Base-by-base conservation (phyloP, 1,140 invertebrate genomes). In the Wasmannia auropunctata region DNA sequence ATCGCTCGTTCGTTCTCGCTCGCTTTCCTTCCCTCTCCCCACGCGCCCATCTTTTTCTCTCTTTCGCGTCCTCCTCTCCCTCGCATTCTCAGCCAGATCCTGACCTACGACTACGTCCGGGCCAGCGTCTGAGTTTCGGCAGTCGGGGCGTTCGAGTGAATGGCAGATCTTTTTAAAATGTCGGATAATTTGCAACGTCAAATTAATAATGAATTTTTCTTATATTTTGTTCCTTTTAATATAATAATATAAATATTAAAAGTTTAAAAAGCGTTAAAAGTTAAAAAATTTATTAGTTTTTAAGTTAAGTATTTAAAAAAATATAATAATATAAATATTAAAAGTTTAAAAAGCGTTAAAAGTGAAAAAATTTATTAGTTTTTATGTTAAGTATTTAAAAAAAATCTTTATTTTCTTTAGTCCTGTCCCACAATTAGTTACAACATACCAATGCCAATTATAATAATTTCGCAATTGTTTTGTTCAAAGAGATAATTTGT, bases 51-150 rank as follows among this genome's bases (percentile, higher is more conserved):
- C 76, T 69, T 65, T 77, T 65, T 85, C 86, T 85, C 25, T 60
- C 75, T 70, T 83, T 60, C 75, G 22, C 60, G 31, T 60, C n/a
- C 40, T 58, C 69, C 60, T 77, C 63, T 65, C 56, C 16, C 40
- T 40, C 46, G 43, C 37, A 51, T 89, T 85, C 46, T 70, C 83
- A 28, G 58, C 28, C 67, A 69, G 74, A 88, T 91, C 89, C 89
- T 91, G 89, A 93, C 92, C 92, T 93, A 93, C 90, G 91, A 91
- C 90, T 92, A 93, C 91, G 90, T 92, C 88, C 86, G 28, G 81
- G 86, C 77, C 86, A 80, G 56, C 87, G 60, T 56, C 63, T 62
- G 70, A 85, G 81, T 87, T 91, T 90, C 86, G 86, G 60, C 85
- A n/a, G 56, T 67, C 49, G 34, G 34, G 69, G 43, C 46, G 22